Conservation (phyloP, 2,797 vertebrate species). For the Gadopsis bispinosus region DNA sequence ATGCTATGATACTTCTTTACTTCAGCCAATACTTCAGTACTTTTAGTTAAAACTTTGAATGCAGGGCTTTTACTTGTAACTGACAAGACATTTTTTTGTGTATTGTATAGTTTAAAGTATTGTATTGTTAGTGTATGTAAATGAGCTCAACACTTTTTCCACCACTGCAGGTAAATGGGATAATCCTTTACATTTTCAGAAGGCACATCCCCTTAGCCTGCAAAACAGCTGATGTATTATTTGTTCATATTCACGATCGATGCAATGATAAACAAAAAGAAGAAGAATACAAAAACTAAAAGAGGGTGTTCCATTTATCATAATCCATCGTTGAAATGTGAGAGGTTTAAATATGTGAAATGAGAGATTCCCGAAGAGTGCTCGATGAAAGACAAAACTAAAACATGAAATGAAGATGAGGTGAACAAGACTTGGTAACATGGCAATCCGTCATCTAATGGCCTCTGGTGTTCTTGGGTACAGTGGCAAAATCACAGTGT, state of each 20-base stretch:
- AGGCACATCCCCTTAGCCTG: background rate
- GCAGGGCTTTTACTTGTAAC: background rate
- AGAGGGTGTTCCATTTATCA: conserved; percentile 1
- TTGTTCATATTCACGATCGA: background rate
- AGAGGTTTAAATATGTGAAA: conserved; percentile 16
- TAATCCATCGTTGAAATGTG: background rate
- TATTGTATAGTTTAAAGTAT: background rate
- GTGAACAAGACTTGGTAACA: background rate
- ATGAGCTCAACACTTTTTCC: background rate
- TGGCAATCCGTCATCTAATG: conserved; percentile 9
- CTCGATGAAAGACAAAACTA: conserved; percentile 13
- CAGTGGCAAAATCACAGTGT: conserved; percentile 23
- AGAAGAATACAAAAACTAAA: background rate
- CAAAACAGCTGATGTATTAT: background rate
- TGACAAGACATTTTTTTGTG: too few relatives aligned
- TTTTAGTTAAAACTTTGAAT: background rate
- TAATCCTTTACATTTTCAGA: background rate
- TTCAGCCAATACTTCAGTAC: background rate
- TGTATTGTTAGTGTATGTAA: background rate
- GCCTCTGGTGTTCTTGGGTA: conserved; percentile 14
- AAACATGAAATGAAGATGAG: conserved; percentile 30
- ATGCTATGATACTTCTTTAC: background rate
- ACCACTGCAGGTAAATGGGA: background rate
- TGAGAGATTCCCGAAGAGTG: background rate
- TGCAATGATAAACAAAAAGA: background rate